Percentiles rank a stretch among this genome's conserved stretches.
These are phyloP conservation scores for Cardinalis cardinalis DNA, from an alignment of 2,113 vertebrate species.

Conservation along the genomic window DNA sequence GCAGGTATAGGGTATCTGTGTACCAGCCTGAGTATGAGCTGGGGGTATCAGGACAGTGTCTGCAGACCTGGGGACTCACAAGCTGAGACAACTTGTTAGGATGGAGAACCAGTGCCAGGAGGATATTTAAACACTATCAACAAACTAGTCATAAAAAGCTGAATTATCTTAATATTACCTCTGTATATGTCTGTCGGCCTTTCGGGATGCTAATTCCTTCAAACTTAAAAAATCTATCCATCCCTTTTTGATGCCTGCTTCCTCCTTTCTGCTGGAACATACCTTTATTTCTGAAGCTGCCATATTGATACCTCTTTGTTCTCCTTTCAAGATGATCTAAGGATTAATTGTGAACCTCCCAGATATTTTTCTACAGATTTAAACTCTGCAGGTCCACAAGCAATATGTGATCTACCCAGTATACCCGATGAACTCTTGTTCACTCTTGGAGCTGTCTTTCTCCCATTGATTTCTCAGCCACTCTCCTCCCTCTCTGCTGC, in stretches of 20 bases:
- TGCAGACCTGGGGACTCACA: accelerated
- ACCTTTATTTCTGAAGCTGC: background rate
- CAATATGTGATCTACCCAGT: background rate
- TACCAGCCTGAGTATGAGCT: background rate
- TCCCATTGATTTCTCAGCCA: background rate
- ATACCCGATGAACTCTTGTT: background rate
- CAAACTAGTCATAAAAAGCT: background rate
- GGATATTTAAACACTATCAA: background rate
- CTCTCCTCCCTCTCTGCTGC: background rate
- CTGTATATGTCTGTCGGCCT: background rate
- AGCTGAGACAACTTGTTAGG: background rate
- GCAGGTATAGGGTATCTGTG: background rate
- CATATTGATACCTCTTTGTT: background rate
- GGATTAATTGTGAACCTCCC: background rate
- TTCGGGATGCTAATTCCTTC: background rate
- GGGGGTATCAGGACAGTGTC: background rate
- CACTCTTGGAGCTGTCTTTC: background rate
- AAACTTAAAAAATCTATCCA: background rate
- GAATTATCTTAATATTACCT: background rate
- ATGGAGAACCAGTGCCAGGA: background rate
- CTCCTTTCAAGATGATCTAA: background rate
- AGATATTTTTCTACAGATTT: background rate
- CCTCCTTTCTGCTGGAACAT: background rate
- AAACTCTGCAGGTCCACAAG: background rate
- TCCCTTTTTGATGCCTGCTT: background rate